Evolutionary conservation across 2,113 vertebrate genomes (phyloP), one percentile per base, ranked within the genome.

Genomic region (Oncorhynchus kisutch): DNA sequence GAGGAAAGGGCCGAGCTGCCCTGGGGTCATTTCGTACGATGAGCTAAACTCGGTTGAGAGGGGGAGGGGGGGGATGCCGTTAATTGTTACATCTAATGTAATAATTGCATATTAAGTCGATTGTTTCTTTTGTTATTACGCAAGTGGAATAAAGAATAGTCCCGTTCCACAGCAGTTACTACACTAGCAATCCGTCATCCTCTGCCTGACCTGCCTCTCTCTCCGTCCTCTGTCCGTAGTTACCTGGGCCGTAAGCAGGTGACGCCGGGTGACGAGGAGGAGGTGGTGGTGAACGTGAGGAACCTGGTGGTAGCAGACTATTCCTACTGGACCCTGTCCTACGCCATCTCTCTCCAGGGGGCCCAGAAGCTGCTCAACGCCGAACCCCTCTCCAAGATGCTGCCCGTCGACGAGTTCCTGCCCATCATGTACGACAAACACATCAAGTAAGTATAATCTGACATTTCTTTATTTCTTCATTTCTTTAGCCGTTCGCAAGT

Each of bases 351-450:
- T 13, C 89, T 74, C 68, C 93, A 91, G 0, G 98, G 97, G 0
- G 98, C 98, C 0, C 95, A 89, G 71, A 99, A 99, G 81, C 93
- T 99, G 73, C 85, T 99, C 74, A 95, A 96, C 0, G 94, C 95
- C 0, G 88, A 95, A 76, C 98, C 98, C 0, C 91, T 99, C 65
- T 94, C 88, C 81, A 97, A 96, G 86, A 99, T 99, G 95, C 91
- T 99, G 73, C 98, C 98, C 0, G 95, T 99, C 24, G 97, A 99
- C 0, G 97, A 99, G 82, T 99, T 97, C 88, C 91, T 99, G 75
- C 98, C 98, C 87, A 94, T 99, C 90, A 99, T 99, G 98, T 99
- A 96, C 0, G 94, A 99, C 94, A 96, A 92, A 77, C 98, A 99
- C 82, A 95, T 96, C 81, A 99, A 97, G 98, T 99, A 88, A 76